Evolutionary conservation across 2,797 vertebrate species (phyloP).

Genomic region (Diceros bicornis): DNA sequence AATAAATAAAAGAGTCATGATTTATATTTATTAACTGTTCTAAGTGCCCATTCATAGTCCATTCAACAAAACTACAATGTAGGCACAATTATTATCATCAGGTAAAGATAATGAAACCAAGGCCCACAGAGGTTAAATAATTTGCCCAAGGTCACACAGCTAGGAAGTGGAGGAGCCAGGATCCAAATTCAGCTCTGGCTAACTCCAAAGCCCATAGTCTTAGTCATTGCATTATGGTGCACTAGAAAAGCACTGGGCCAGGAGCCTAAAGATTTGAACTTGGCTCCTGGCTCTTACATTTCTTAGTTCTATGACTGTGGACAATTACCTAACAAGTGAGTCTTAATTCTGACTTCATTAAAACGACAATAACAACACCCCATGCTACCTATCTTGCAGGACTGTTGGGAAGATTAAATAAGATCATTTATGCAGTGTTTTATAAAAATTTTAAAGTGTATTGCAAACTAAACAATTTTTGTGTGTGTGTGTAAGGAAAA

Average conservation of each 20-base stretch:
- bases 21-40: constrained; percentile 37
- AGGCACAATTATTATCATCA: not conserved
- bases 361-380: not conserved
- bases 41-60: not conserved
- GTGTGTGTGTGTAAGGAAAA: too few species aligned
- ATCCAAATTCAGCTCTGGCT: constrained; percentile 32
- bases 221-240: not conserved
- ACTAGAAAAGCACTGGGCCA: not conserved
- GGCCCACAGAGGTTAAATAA: constrained; percentile 48
- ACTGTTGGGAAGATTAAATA: constrained; percentile 31
- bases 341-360: constrained; percentile 65
- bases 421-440: constrained; percentile 16
- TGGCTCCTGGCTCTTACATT: not conserved
- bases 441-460: constrained; percentile 41
- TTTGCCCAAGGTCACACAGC: constrained; percentile 3
- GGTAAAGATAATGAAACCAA: constrained; percentile 49
- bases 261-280: not conserved
- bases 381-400: constrained; percentile 8
- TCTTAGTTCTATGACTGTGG: constrained; percentile 47
- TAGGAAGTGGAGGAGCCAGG: not conserved
- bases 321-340: constrained; percentile 23
- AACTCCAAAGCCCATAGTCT: not conserved
- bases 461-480: constrained; percentile 31
- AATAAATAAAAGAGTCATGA: constrained; percentile 43
- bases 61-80: constrained; percentile 23